Base-by-base conservation (phyloP, 2,113 vertebrate genomes). In the Excalfactoria chinensis region DNA sequence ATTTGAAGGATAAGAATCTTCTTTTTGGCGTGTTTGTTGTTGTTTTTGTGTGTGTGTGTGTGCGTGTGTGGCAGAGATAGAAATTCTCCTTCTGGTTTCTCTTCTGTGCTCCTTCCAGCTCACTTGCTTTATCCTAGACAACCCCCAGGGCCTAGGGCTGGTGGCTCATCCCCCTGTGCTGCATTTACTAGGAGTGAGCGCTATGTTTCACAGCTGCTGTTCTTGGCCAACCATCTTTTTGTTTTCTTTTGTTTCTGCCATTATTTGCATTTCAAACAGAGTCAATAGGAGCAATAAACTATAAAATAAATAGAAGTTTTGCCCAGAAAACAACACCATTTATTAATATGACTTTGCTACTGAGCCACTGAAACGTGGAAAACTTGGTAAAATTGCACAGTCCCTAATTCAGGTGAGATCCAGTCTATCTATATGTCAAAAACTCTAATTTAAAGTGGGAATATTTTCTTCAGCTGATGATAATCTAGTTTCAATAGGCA, bases 231-330 rank as follows among this genome's bases (percentile, higher is more conserved):
- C 53, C 3, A 0, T 75, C 94, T 93, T 95, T 53, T 26, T 51
- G 25, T 9, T 53, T 53, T 28, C 15, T 9, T 30, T 53, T 53
- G 26, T 28, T 53, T 94, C 84, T 84, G 74, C 60, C 89, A 46
- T 75, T 86, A 96, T 96, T 91, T 97, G 93, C 95, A 96, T 97
- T 96, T 96, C 94, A 97, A 96, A 93, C 44, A 88, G 44, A 73
- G 79, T 91, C 93, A 84, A 90, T 90, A 66, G 89, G 92, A 95
- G 63, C 83, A 95, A 94, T 64, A 60, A 92, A 91, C 78, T 93
- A 92, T 88, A 89, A 91, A 95, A 93, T 80, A 95, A 95, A 93
- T 67, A 63, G 20, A 88, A 93, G 64, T 84, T 94, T 55, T 89
- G 63, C 72, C 71, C 23, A 83, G 81, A 94, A 95, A 95, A 87